A percentile compares a stretch with the other conserved stretches of the same genome.
phyloP scores from a whole-genome alignment of 1,140 invertebrate species.

The Micrasema longulum region DNA sequence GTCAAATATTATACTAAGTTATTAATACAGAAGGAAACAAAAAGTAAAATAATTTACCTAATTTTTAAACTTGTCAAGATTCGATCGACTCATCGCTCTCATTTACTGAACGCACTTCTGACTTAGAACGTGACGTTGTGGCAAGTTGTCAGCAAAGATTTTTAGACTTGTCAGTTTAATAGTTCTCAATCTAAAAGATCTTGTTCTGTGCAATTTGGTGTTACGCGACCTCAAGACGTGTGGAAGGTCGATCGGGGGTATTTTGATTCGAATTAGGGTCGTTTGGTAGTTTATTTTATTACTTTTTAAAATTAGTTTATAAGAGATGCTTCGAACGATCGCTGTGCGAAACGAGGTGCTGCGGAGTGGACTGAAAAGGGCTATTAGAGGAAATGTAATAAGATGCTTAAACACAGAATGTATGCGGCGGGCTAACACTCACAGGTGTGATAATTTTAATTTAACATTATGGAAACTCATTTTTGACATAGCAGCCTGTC shows the following conservation, averaged over 20 bases:
- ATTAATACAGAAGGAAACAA: no score
- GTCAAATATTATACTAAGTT: no score
- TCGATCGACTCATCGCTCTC: no score
- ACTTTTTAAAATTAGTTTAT: conserved; percentile 42
- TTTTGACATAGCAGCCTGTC: conserved; percentile 5
- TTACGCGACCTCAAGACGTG: conserved; percentile 62
- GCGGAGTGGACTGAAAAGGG: conserved; percentile 70
- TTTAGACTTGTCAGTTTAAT: no score
- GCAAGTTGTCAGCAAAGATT: not conserved
- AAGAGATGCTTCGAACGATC: conserved; percentile 74
- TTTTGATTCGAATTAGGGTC: conserved; percentile 36
- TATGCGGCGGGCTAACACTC: conserved; percentile 71
- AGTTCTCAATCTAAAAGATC: not conserved
- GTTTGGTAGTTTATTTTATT: conserved; percentile 23
- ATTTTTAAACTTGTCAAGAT: no score
- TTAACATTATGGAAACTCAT: conserved; percentile 7
- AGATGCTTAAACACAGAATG: conserved; percentile 73
- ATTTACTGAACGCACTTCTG: no score
- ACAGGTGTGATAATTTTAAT: conserved; percentile 59
- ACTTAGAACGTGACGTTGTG: not conserved
- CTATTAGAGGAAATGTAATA: conserved; percentile 68
- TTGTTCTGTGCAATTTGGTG: no score
- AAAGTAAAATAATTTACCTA: no score
- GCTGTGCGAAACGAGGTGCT: conserved; percentile 74
- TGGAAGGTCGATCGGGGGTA: conserved; percentile 64